phyloP scores from a whole-genome alignment of 2,888 invertebrate species.

The Orthonychiurus folsomi region DNA sequence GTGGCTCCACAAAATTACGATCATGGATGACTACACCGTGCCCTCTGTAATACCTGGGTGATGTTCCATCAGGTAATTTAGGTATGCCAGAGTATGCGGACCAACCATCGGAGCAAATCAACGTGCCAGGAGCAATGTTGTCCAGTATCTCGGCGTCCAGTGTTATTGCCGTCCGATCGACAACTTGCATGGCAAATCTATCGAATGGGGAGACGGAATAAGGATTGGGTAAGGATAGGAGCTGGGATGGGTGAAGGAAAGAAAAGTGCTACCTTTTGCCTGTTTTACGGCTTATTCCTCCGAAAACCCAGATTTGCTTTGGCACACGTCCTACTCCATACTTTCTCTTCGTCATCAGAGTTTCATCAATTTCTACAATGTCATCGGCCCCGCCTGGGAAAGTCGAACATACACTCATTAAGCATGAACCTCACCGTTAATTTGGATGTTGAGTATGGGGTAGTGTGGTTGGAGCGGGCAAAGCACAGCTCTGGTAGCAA shows the following conservation, averaged over 20 bases:
- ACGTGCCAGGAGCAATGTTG: constrained; percentile 1
- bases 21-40: constrained; percentile 10
- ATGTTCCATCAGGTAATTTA: background rate
- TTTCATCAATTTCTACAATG: background rate
- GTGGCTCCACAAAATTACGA: constrained; percentile 6
- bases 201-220: too few species aligned
- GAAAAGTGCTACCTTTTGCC: too few species aligned
- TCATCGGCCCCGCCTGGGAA: background rate
- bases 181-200: background rate
- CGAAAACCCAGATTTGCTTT: background rate
- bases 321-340: background rate
- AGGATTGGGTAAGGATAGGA: too few species aligned
- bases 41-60: background rate
- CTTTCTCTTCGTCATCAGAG: background rate
- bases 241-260: too few species aligned
- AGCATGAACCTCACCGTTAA: too few species aligned
- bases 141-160: constrained; percentile 4
- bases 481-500: too few species aligned
- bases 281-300: background rate
- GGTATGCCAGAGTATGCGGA: constrained; percentile 8
- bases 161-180: background rate
- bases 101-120: constrained; percentile 11
- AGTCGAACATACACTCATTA: too few species aligned
- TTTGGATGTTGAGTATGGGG: too few species aligned
- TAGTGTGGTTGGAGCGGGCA: too few species aligned